These are phyloP conservation scores for Phyllotis vaccarum DNA, from an alignment of 2,797 vertebrate species.

Conservation along the genomic window DNA sequence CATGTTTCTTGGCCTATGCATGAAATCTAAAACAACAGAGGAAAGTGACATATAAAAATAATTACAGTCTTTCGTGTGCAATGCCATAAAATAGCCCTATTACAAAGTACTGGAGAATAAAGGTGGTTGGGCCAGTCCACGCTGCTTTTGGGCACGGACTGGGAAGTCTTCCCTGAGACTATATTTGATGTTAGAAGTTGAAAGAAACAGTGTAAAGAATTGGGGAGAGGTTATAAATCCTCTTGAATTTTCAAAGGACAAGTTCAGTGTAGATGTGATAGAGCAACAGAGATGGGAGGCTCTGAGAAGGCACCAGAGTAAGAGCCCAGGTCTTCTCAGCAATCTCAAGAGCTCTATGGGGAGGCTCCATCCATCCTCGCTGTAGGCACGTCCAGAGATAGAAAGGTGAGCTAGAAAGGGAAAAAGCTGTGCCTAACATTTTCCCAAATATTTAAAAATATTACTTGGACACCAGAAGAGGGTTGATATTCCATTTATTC, in stretches of 20 bases:
- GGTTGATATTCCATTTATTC: neutral
- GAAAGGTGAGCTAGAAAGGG: neutral
- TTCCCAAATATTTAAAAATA: neutral
- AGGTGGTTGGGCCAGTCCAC: neutral
- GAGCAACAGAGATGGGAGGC: neutral
- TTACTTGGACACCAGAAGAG: neutral
- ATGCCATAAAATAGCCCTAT: neutral
- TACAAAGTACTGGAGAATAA: neutral
- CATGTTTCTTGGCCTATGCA: constrained; percentile 5
- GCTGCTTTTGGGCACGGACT: neutral
- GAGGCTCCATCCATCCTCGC: neutral
- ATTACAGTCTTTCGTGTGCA: too few species aligned
- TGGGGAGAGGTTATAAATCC: neutral
- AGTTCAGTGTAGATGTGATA: neutral
- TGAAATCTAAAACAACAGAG: neutral
- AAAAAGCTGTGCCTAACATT: neutral
- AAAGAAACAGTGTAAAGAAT: neutral
- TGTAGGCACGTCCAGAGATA: neutral
- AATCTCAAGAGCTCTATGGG: neutral
- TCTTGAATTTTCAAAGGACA: neutral
- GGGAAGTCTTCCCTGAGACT: neutral
- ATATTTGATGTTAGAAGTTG: neutral
- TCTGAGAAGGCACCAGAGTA: neutral
- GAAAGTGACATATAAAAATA: neutral
- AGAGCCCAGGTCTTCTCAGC: neutral